These are phyloP conservation scores for Patagioenas fasciata DNA, from an alignment of 2,113 vertebrate genomes.

Conservation along the genomic window DNA sequence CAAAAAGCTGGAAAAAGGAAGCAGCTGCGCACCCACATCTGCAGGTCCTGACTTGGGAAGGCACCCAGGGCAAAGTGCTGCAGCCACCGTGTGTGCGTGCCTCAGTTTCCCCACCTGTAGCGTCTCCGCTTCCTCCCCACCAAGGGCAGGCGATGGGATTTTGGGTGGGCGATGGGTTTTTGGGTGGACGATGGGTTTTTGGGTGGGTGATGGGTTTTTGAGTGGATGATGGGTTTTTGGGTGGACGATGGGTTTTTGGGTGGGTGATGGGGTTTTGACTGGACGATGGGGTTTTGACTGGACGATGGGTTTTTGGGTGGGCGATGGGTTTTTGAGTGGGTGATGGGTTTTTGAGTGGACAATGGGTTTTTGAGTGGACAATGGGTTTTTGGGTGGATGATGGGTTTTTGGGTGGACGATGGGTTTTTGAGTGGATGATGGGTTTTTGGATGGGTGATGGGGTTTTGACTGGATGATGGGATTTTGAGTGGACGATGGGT, in stretches of 20 bases:
- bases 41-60: neutral
- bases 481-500: no score
- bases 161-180: no score
- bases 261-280: no score
- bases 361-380: neutral
- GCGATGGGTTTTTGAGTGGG: no score
- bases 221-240: no score
- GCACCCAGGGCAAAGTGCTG: fast-evolving
- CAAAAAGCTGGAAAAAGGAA: neutral
- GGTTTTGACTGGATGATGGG: no score
- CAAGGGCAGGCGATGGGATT: neutral
- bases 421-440: neutral
- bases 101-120: neutral
- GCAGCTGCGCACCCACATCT: neutral
- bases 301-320: no score
- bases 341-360: neutral
- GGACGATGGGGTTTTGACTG: no score
- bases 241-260: neutral
- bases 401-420: no score
- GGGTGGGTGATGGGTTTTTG: no score
- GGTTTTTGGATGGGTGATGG: neutral
- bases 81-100: fast-evolving
- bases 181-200: no score
- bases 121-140: neutral
- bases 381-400: no score